Percentiles rank a stretch among this genome's conserved stretches.
Evolutionary conservation across 2,888 invertebrate genomes (phyloP).

Genomic region (Escarpia spicata): DNA sequence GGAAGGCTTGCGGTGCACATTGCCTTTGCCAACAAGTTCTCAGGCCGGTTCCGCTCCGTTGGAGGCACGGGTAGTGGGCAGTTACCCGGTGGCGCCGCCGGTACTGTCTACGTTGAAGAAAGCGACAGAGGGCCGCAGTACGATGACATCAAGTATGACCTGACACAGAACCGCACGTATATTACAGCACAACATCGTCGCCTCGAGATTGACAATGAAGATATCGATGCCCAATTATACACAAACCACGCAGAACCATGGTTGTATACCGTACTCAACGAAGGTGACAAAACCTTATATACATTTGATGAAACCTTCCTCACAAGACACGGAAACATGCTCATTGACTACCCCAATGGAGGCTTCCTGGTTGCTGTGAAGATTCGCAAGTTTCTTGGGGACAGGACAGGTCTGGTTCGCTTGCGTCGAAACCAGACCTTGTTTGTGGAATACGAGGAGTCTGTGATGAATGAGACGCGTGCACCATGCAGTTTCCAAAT

Average conservation of each 20-base stretch:
- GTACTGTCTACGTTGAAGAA: conserved; percentile 52
- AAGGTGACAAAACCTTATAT: conserved; percentile 43
- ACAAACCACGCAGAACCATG: conserved; percentile 48
- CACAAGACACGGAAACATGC: conserved; percentile 48
- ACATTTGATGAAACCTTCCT: conserved; percentile 51
- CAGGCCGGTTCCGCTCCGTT: conserved; percentile 45
- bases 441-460: conserved; percentile 51
- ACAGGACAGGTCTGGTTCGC: conserved; percentile 50
- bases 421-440: conserved; percentile 46
- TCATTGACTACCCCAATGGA: conserved; percentile 46
- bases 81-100: conserved; percentile 53
- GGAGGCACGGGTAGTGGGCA: conserved; percentile 50
- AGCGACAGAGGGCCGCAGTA: conserved; percentile 52
- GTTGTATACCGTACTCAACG: conserved; percentile 49
- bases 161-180: conserved; percentile 33
- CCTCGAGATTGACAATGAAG: conserved; percentile 49
- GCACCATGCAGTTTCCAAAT: conserved; percentile 54
- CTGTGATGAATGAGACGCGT: conserved; percentile 48
- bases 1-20: conserved; percentile 50
- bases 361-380: conserved; percentile 39
- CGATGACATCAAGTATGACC: conserved; percentile 52
- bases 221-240: conserved; percentile 49
- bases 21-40: conserved; percentile 46
- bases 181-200: conserved; percentile 44
- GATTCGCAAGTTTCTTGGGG: conserved; percentile 50